phyloP scores from a whole-genome alignment of 2,113 vertebrate genomes.

The Athene cunicularia region DNA sequence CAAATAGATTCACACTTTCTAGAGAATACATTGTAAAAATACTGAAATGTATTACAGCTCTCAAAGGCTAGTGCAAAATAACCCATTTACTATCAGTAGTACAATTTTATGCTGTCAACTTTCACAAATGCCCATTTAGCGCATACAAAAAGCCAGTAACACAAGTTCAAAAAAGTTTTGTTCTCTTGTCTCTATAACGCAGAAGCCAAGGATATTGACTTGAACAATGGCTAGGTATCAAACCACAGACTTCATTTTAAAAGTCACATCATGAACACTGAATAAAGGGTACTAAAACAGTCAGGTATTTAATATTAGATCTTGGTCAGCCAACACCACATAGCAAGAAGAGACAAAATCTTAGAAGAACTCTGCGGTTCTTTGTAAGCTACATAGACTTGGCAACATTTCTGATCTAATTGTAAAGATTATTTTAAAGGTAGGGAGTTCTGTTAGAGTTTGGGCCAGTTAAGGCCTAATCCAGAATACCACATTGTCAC shows the following conservation, averaged over 20 bases:
- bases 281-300: conserved; percentile 70
- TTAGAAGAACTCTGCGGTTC: conserved; percentile 33
- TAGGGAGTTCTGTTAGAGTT: conserved; percentile 27
- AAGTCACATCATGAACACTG: conserved; percentile 80
- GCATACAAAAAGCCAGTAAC: conserved; percentile 82
- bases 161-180: conserved; percentile 72
- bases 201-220: conserved; percentile 74
- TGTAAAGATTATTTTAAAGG: conserved; percentile 19
- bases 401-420: conserved; percentile 51
- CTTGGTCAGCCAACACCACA: conserved; percentile 66
- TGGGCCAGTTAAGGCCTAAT: background rate
- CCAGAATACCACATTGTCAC: background rate
- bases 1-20: conserved; percentile 79
- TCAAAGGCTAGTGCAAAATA: conserved; percentile 77
- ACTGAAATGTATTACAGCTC: conserved; percentile 77
- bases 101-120: conserved; percentile 74
- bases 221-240: conserved; percentile 75
- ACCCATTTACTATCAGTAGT: conserved; percentile 74
- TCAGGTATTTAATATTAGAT: conserved; percentile 56
- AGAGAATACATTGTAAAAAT: conserved; percentile 81
- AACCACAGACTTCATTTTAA: conserved; percentile 84
- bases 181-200: conserved; percentile 59
- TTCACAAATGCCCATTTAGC: conserved; percentile 85
- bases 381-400: conserved; percentile 58
- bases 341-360: conserved; percentile 61